Conservation (phyloP, 1,140 invertebrate species). For the Hypothenemus hampei region DNA sequence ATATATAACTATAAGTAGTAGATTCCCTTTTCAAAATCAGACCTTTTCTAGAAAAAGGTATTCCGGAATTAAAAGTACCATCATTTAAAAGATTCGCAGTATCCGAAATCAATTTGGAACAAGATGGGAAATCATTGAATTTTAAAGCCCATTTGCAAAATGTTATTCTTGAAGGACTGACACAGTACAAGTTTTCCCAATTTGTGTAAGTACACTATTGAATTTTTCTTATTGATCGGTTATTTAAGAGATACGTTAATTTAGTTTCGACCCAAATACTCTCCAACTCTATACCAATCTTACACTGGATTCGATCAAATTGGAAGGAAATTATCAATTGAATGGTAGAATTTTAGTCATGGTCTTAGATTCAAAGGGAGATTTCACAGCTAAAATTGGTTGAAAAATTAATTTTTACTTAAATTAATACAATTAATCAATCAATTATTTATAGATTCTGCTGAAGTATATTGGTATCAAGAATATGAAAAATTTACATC, state of each 20-base stretch:
- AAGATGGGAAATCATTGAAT: constrained; percentile 56
- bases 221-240: not conserved
- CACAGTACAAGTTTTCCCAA: constrained; percentile 30
- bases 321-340: constrained; percentile 28
- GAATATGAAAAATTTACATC: constrained; percentile 13
- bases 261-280: not conserved
- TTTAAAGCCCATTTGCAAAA: constrained; percentile 62
- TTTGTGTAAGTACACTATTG: constrained; percentile 31
- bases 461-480: constrained; percentile 21
- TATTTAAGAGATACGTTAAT: not conserved
- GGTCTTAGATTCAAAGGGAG: constrained; percentile 30
- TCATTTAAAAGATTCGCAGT: constrained; percentile 59
- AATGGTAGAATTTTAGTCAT: constrained; percentile 30
- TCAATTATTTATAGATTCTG: constrained; percentile 20
- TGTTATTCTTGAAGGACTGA: constrained; percentile 55
- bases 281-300: not conserved
- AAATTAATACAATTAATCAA: not conserved
- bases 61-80: constrained; percentile 60
- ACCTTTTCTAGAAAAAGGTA: constrained; percentile 48
- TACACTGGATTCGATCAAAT: not conserved
- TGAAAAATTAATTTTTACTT: not conserved
- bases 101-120: constrained; percentile 57
- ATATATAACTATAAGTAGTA: not conserved
- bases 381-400: constrained; percentile 29
- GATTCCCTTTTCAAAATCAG: not conserved